Base-by-base conservation (phyloP, 2,113 vertebrate species). In the Cebidichthys violaceus region DNA sequence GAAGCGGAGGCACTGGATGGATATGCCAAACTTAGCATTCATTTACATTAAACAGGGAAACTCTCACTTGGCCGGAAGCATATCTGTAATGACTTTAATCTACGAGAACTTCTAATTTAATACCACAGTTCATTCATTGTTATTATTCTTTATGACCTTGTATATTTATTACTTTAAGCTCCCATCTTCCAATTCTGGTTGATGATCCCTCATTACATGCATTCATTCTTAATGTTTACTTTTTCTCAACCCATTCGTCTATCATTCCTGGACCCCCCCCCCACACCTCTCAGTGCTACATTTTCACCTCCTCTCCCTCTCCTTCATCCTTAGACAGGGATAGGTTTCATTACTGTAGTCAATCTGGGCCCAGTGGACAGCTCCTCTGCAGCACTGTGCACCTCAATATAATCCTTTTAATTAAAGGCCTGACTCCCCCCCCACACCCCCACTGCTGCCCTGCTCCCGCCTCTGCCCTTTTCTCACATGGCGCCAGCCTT, bases 351-450 rank as follows among this genome's bases (percentile, higher is more conserved):
- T 94, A 95, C 94, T 92, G 93, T 95, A 94, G 91, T 95, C 95
- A 94, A 94, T 95, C 93, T 94, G 84, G 88, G 84, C 91, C 88
- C 87, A 75, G 87, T 90, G 88, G 94, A 94, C 94, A 93, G 92
- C 91, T 93, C 92, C 93, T 94, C 92, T 91, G 91, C 92, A 79
- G 91, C 90, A 86, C 82, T 88, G 89, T 92, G 93, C 89, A 92
- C 94, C 94, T 94, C 93, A 94, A 94, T 95, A 95, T 95, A 95
- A 95, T 95, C 93, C 93, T 94, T 95, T 95, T 95, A 95, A 95
- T 95, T 95, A 95, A 95, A 95, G 90, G 92, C 88, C 90, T 89
- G 86, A 33, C 89, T 83, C 93, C 90, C 55, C 55, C 1, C 69
- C 39, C 39, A 10, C 43, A 86, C 82, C 83, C 67, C 90, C 81